Evolutionary conservation across 2,888 invertebrate genomes (phyloP), one percentile per base, ranked within the genome.

Genomic region (Lithophane leautieri): DNA sequence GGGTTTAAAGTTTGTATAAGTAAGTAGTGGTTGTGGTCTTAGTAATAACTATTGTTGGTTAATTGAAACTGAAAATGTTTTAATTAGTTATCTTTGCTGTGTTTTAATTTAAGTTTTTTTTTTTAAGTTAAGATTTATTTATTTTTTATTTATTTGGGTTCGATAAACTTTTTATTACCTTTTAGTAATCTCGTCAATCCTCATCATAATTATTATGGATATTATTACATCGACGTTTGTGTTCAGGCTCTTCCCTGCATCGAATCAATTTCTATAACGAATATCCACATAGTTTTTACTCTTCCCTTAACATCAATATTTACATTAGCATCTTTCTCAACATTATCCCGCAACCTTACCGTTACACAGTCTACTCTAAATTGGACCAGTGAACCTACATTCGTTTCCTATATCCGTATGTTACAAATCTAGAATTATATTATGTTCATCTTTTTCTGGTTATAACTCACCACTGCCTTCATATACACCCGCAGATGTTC

Each of bases 401-500:
- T 58, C 3, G 16, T 8, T 28, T 58, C 28, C 25, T 34, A 34
- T 34, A 34, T 34, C 2, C 34, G 9, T 19, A 9, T 58, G 28
- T 28, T 58, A 58, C 14, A 58, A 52, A n/a, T 58, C 6, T 16
- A 1, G 8, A 58, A 58, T 16, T 56, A 16, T 25, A 16, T 14
- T 14, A 25, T 56, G 14, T 56, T 25, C 16, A 0, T 34, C 9
- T 28, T 19, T 58, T 60, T 60, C 28, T 58, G 9, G 1, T 28
- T 34, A 60, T 34, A 47, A 22, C 40, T 47, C 16, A 75, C 9
- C 12, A 58, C 12, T 61, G 28, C 40, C 28, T 62, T 69, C 16
- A 71, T 63, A 22, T 70, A 42, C 56, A 78, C 66, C 69, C 70
- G 14, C 97, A 99, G 99, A 99, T 99, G 97, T 99, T 99, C 94